These are phyloP conservation scores for Scortum barcoo DNA, from an alignment of 2,113 vertebrate genomes.

Conservation along the genomic window DNA sequence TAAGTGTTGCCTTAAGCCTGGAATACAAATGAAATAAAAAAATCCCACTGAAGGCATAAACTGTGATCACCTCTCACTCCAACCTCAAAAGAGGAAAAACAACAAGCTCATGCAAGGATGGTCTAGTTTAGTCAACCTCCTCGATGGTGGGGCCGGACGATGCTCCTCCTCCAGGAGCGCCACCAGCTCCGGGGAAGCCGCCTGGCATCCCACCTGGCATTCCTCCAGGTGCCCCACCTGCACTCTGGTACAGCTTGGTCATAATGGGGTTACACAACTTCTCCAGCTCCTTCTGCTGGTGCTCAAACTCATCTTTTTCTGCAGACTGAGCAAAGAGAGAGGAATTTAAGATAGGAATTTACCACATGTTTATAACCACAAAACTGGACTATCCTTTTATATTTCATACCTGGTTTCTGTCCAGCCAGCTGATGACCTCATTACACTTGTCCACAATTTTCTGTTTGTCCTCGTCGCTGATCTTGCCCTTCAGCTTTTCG, in stretches of 20 bases:
- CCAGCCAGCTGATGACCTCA: conserved; percentile 91
- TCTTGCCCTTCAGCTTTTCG: conserved; percentile 92
- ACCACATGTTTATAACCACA: too few relatives aligned
- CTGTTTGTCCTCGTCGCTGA: conserved; percentile 91
- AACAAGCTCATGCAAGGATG: conserved; percentile 30
- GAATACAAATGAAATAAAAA: not conserved
- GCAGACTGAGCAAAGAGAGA: conserved; percentile 79
- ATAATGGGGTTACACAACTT: conserved; percentile 84
- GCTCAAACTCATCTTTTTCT: conserved; percentile 95
- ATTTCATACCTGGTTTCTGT: conserved; percentile 88
- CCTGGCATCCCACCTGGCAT: conserved; percentile 90
- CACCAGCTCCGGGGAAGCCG: conserved; percentile 74
- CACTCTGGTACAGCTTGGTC: conserved; percentile 84
- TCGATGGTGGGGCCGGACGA: conserved; percentile 84
- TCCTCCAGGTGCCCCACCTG: conserved; percentile 79
- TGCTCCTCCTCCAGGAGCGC: conserved; percentile 69
- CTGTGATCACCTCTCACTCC: not conserved
- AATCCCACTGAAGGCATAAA: conserved; percentile 5
- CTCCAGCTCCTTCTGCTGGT: conserved; percentile 95
- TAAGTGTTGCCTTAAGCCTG: conserved; percentile 13
- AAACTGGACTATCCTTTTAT: too few relatives aligned
- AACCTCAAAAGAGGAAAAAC: not conserved
- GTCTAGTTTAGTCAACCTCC: conserved; percentile 80
- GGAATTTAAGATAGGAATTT: not conserved
- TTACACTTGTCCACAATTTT: conserved; percentile 91